Conservation (phyloP, 2,888 invertebrate species). For the Tortricodes alternella region DNA sequence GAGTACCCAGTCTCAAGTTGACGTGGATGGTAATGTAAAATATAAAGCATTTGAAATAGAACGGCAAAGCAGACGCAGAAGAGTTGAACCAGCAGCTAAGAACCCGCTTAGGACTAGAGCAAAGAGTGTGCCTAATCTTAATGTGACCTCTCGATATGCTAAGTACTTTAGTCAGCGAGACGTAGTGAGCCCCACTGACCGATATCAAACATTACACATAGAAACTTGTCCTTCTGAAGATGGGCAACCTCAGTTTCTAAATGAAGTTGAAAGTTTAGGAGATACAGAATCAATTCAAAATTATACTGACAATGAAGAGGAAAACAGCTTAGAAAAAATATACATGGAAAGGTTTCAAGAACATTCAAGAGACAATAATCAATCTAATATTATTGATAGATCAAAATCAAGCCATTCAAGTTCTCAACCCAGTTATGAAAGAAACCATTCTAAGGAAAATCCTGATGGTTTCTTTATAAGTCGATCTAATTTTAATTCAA, state of each 20-base stretch:
- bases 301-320: slow-evolving; percentile 48
- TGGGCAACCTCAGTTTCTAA: slow-evolving; percentile 39
- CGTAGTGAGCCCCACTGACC: slow-evolving; percentile 58
- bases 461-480: slow-evolving; percentile 57
- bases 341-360: slow-evolving; percentile 64
- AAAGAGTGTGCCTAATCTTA: slow-evolving; percentile 78
- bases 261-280: slow-evolving; percentile 38
- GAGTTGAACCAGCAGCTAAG: slow-evolving; percentile 42
- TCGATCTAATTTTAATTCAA: slow-evolving; percentile 47
- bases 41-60: slow-evolving; percentile 73
- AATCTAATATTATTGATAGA: slow-evolving; percentile 41
- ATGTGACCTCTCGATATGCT: slow-evolving; percentile 75
- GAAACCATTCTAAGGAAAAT: slow-evolving; percentile 38
- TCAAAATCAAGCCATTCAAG: slow-evolving; percentile 12
- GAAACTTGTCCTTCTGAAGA: slow-evolving; percentile 40
- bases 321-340: slow-evolving; percentile 68
- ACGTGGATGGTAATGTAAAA: slow-evolving; percentile 56
- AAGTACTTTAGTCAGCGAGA: slow-evolving; percentile 79
- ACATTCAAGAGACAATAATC: slow-evolving; percentile 54
- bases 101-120: slow-evolving; percentile 57
- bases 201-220: slow-evolving; percentile 41
- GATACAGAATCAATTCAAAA: slow-evolving; percentile 35
- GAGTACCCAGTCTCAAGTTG: slow-evolving; percentile 55
- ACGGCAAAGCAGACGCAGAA: slow-evolving; percentile 61
- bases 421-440: slow-evolving; percentile 33